Percentiles rank a stretch among this genome's conserved stretches.
Conservation (phyloP, 2,888 invertebrate species). For the Halictus ligatus region DNA sequence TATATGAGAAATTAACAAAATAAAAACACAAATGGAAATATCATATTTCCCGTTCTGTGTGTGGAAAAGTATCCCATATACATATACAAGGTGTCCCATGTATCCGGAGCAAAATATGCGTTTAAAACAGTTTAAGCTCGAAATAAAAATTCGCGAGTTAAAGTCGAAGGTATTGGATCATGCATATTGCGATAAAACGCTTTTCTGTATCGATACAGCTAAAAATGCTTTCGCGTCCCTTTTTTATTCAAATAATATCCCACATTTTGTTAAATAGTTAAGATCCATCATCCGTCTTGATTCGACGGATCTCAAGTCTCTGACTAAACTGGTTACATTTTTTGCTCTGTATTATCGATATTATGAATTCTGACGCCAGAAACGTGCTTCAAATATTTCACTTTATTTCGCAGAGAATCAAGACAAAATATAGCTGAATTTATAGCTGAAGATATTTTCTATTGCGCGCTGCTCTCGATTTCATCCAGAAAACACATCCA, state of each 20-base stretch:
- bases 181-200: background rate
- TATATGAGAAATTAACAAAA: constrained; percentile 81
- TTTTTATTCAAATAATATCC: background rate
- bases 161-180: background rate
- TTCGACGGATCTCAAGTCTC: no score
- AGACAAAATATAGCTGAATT: no score
- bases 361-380: no score
- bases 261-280: no score
- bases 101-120: background rate
- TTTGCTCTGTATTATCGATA: no score
- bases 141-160: background rate
- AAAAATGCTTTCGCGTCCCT: background rate
- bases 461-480: no score
- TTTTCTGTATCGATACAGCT: background rate
- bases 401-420: no score
- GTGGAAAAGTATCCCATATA: constrained; percentile 30
- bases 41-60: constrained; percentile 33
- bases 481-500: no score
- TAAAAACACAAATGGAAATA: constrained; percentile 75
- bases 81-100: background rate
- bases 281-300: no score
- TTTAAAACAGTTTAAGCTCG: background rate
- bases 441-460: no score
- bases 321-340: no score
- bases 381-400: no score